Base-by-base conservation (phyloP, 2,888 invertebrate species). In the Girardia tigrina region DNA sequence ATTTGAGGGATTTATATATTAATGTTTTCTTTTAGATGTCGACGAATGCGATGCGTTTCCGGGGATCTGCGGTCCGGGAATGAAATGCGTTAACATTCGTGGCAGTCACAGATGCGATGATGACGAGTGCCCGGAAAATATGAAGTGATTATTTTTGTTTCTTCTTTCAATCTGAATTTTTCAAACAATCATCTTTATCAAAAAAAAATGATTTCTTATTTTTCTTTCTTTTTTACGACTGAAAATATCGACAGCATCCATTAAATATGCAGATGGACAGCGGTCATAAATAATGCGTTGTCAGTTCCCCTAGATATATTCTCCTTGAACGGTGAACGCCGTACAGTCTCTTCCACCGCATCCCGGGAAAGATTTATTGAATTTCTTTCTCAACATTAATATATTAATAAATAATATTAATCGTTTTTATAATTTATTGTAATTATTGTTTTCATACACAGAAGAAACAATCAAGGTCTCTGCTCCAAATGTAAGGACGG, bases 11-110 rank as follows among this genome's bases (percentile, higher is more conserved):
- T 36, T 36, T 36, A 12, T 36, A 12, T 70, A 26, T 70, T 14
- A 2, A 8, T 71, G 16, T 8, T 26, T 71, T 4, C 16, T 26
- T 20, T 56, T 20, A 75, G 75, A 75, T 29, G 70, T 75, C 28
- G 71, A 75, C 29, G 75, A 75, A 29, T 75, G 75, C 29, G 29
- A 71, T 16, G n/a, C 29, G 4, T 69, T 70, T 73, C 28, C 70
- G 72, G 29, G 72, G 4, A 75, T 75, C n/a, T 75, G 75, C 28
- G 75, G 75, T 16, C 4, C 70, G 23, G 71, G 70, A n/a, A 75
- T 75, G 75, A n/a, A 71, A 12, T 75, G 75, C 23, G 71, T 75
- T 6, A 75, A 75, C 71, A 70, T 75, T 71, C 26, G 75, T 20
- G 75, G 75, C 8, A 70, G 75, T 28, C 75, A 75, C 23, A 74